Evolutionary conservation across 2,888 invertebrate genomes (phyloP), one percentile per base, ranked within the genome.

Genomic region (Drosophila vallismaia): DNA sequence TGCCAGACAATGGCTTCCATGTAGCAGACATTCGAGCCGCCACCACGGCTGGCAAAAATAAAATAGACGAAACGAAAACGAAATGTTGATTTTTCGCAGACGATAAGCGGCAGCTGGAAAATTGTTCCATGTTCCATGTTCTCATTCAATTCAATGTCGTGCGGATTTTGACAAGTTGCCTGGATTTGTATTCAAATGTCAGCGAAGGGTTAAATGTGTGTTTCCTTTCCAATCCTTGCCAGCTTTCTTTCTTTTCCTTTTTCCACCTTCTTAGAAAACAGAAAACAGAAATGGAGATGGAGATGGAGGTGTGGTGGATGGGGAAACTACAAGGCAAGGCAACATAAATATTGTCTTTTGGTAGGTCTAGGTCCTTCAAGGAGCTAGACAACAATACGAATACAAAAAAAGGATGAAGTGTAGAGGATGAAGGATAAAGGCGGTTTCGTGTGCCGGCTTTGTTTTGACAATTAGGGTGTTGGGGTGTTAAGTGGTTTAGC

Each of bases 391-490:
- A 28, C 64, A 28, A 28, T 28, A 28, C 28, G 28, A 6, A 28
- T 19, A 19, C 19, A 19, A 36, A 44, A 10, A 28, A 45, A 42
- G 33, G 44, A 54, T 46, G 26, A 12, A 46, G 44, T 29, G 51
- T 24, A 4, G n/a, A 29, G 12, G 29, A 40, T 14, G 24, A 14
- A 48, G 14, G 59, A 62, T 40, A 38, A 62, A 42, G 29, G 70
- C 40, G 71, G 81, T 76, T 69, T 77, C 72, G 78, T 85, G 68
- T 76, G 59, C 45, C 68, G 64, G 71, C 81, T 81, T 81, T 88
- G 88, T 89, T 87, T 85, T 87, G 87, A 89, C 87, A 87, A 87
- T 87, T 88, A 87, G 89, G 87, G 88, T 88, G 85, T 88, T 85
- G 83, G 86, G 86, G 88, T 89, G 87, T 89, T 87, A 87, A 87